Percentiles rank a stretch among this genome's conserved stretches.
These are phyloP conservation scores for Archaeoteleia sp. DNA, from an alignment of 2,888 invertebrate species.

Conservation along the genomic window DNA sequence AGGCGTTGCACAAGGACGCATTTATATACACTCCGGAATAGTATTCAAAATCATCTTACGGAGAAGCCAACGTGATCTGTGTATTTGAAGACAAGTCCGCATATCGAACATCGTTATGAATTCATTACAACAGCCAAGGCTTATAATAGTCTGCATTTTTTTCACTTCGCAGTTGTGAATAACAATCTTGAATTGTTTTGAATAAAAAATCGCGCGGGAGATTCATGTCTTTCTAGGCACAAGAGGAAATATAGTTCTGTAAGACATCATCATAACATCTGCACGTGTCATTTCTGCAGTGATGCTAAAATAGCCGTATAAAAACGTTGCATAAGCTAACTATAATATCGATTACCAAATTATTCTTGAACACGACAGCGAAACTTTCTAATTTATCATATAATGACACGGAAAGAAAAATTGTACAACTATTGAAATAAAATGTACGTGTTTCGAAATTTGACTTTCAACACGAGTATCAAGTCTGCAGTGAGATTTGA, in stretches of 20 bases:
- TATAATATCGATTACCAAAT: background rate
- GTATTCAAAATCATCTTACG: background rate
- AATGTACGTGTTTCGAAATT: too few species aligned
- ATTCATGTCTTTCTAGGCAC: constrained; percentile 59
- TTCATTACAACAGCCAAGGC: constrained; percentile 57
- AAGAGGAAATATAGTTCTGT: constrained; percentile 52
- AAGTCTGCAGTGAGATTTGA: too few species aligned
- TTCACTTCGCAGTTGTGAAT: constrained; percentile 51
- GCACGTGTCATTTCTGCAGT: constrained; percentile 11
- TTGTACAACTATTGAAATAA: too few species aligned
- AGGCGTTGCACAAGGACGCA: too few species aligned
- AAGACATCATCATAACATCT: constrained; percentile 8
- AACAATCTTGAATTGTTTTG: constrained; percentile 46
- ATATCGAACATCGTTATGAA: constrained; percentile 59
- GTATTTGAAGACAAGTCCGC: constrained; percentile 46
- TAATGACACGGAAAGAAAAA: background rate
- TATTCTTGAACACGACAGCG: background rate
- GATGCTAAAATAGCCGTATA: constrained; percentile 21
- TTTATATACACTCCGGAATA: background rate
- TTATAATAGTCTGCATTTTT: constrained; percentile 55
- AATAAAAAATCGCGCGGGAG: constrained; percentile 53
- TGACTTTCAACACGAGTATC: too few species aligned
- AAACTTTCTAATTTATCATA: background rate
- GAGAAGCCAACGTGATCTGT: constrained; percentile 54
- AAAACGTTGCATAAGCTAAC: constrained; percentile 23